Percentiles rank a stretch among this genome's conserved stretches.
phyloP scores from a whole-genome alignment of 2,888 invertebrate species.

The Meteorus colon region DNA sequence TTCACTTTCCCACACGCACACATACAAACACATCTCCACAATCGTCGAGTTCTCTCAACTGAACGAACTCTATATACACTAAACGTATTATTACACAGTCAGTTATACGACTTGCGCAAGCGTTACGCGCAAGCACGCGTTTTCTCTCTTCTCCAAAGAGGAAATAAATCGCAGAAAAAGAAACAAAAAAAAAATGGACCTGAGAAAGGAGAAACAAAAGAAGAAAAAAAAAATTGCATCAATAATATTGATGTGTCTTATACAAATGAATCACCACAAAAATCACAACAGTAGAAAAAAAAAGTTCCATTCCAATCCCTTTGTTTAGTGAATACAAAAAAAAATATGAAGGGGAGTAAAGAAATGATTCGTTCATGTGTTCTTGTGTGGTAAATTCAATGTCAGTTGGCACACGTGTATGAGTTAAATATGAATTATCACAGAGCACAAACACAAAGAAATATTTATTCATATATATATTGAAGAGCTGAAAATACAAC shows the following conservation, averaged over 20 bases:
- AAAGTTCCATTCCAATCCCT: conserved; percentile 15
- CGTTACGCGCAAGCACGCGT: conserved; percentile 33
- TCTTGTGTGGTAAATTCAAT: background rate
- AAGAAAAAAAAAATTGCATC: background rate
- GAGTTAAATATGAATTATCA: background rate
- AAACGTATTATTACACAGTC: conserved; percentile 41
- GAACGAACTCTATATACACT: conserved; percentile 17
- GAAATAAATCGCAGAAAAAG: no score
- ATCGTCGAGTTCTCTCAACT: conserved; percentile 37
- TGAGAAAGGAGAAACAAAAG: background rate
- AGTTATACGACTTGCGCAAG: conserved; percentile 44
- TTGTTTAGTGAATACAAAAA: background rate
- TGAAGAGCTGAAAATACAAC: background rate
- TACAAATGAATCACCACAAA: background rate
- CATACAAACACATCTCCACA: conserved; percentile 44
- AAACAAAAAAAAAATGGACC: conserved; percentile 3
- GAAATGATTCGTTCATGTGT: background rate
- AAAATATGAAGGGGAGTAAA: background rate
- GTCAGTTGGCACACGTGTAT: background rate
- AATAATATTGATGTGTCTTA: background rate
- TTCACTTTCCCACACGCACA: conserved; percentile 69
- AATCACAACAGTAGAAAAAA: background rate
- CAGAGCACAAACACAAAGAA: background rate
- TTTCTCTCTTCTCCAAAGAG: background rate
- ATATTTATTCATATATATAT: background rate